Conservation (phyloP, 1,140 invertebrate species). For the Drosophila baimaii region DNA sequence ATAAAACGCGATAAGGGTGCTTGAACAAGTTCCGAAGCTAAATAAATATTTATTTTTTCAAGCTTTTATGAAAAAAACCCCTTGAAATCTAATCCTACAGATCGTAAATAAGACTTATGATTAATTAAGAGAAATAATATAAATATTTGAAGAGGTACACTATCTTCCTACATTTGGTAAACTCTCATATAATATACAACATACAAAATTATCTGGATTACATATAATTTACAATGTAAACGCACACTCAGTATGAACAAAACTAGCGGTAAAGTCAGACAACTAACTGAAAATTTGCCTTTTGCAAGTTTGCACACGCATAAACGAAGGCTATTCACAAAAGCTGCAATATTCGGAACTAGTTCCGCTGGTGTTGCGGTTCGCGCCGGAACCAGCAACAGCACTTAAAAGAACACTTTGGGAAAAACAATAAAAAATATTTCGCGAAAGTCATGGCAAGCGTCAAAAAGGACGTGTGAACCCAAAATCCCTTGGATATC, state of each 20-base stretch:
- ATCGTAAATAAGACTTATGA: neutral
- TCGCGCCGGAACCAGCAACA: constrained; percentile 13
- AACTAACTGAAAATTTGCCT: neutral
- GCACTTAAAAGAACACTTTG: constrained; percentile 43
- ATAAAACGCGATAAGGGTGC: neutral
- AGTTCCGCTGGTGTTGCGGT: constrained; percentile 8
- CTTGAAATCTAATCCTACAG: neutral
- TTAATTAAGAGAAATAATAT: neutral
- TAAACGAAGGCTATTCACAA: neutral
- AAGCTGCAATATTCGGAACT: neutral
- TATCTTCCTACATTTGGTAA: no score
- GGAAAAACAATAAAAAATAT: constrained; percentile 40
- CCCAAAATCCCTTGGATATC: neutral
- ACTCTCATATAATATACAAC: no score
- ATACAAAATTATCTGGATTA: no score
- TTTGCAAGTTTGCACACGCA: neutral
- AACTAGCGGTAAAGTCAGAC: neutral
- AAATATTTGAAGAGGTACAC: no score
- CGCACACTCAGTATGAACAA: no score
- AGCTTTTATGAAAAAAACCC: neutral
- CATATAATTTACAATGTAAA: no score
- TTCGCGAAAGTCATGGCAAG: constrained; percentile 39
- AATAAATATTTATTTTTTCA: neutral
- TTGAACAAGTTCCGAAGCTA: neutral
- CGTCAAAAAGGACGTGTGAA: constrained; percentile 7